Conservation (phyloP, 2,113 vertebrate species). For the Diadophis punctatus region DNA sequence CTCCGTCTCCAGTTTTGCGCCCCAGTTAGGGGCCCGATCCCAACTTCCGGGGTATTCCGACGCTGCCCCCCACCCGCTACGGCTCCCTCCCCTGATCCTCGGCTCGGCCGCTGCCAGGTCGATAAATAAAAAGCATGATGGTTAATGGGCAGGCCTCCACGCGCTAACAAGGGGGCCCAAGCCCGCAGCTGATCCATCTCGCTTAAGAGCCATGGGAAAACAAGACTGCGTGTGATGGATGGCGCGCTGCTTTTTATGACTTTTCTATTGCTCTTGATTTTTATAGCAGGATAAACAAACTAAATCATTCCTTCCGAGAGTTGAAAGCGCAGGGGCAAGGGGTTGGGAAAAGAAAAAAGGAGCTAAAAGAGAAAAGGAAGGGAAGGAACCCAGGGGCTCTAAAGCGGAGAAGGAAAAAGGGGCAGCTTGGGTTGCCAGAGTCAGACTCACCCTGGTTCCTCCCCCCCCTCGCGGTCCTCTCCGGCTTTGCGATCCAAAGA, state of each 20-base stretch:
- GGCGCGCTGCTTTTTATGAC: constrained; percentile 88
- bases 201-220: constrained; percentile 77
- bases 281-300: no score
- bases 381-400: constrained; percentile 13
- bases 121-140: constrained; percentile 77
- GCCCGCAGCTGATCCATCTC: constrained; percentile 82
- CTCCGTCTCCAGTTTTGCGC: no score
- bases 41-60: not conserved
- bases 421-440: constrained; percentile 22
- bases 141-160: constrained; percentile 76
- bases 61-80: not conserved
- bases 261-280: constrained; percentile 86
- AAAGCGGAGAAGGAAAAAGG: not conserved
- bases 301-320: no score
- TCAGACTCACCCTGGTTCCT: constrained; percentile 41
- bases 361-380: not conserved
- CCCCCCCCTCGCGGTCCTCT: constrained; percentile 2
- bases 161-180: constrained; percentile 79
- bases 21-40: no score
- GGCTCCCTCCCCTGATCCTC: not conserved
- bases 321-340: no score
- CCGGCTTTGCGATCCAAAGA: constrained; percentile 37
- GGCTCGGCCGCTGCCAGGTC: constrained; percentile 60
- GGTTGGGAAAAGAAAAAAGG: no score
- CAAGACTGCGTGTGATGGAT: constrained; percentile 85